These are phyloP conservation scores for Kryptopterus vitreolus DNA, from an alignment of 2,797 vertebrate species.

Conservation along the genomic window DNA sequence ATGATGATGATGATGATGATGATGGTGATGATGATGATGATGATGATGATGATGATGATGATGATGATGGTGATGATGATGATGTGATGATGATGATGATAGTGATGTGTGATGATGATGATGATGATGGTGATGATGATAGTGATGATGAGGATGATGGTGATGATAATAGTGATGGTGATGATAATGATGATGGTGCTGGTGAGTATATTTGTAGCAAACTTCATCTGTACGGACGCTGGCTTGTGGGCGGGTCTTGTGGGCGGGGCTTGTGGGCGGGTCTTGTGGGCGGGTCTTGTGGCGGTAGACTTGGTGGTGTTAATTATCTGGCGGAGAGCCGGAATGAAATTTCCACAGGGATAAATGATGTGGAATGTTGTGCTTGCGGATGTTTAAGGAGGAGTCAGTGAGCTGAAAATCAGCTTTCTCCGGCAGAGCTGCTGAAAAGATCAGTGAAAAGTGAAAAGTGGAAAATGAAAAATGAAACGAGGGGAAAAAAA, in stretches of 20 bases:
- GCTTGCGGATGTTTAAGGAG: slow-evolving; percentile 16
- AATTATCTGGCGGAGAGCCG: background rate
- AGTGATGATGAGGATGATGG: no score
- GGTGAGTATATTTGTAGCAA: background rate
- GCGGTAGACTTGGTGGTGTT: no score
- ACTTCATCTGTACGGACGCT: background rate
- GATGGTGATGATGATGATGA: no score
- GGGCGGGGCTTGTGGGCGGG: background rate
- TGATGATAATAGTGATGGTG: no score
- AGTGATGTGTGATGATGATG: no score
- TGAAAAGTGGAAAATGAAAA: slow-evolving; percentile 51
- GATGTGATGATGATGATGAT: no score
- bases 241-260: background rate
- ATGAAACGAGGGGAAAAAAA: slow-evolving; percentile 14
- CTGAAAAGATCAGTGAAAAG: slow-evolving; percentile 46
- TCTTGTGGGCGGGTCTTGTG: background rate
- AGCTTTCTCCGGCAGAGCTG: slow-evolving; percentile 20
- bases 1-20: no score
- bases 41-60: no score
- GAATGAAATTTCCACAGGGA: slow-evolving; percentile 20
- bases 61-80: no score
- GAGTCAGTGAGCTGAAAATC: slow-evolving; percentile 32
- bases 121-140: no score
- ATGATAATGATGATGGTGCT: no score
- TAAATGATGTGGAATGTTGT: background rate